Evolutionary conservation across 1,140 invertebrate species (phyloP).

Genomic region (Helicoverpa armigera): DNA sequence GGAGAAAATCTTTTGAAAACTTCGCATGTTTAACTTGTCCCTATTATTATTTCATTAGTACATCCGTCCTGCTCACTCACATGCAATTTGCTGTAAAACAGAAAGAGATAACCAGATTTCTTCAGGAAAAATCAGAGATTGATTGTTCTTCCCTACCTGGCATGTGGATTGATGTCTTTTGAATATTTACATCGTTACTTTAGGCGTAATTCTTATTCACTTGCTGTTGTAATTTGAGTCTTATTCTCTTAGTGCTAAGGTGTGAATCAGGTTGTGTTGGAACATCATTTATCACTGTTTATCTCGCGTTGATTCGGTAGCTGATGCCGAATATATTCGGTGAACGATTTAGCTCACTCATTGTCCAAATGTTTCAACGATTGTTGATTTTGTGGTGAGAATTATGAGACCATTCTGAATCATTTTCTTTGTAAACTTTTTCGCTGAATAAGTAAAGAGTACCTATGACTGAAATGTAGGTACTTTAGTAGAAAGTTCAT

Average conservation of each 20-base stretch:
- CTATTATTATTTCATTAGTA: slow-evolving; percentile 40
- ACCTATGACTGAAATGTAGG: too few relatives aligned
- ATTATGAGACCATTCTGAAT: background rate
- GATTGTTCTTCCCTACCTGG: slow-evolving; percentile 50
- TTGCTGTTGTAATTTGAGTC: background rate
- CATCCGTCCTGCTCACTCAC: slow-evolving; percentile 8
- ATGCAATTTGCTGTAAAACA: background rate
- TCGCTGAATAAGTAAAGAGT: background rate
- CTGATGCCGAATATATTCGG: slow-evolving; percentile 48
- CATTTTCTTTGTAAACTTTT: slow-evolving; percentile 15
- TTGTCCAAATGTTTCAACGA: slow-evolving; percentile 14
- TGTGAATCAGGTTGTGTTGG: slow-evolving; percentile 6
- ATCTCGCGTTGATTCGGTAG: slow-evolving; percentile 38
- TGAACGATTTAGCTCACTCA: slow-evolving; percentile 34
- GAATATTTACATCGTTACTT: slow-evolving; percentile 47
- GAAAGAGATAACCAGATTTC: slow-evolving; percentile 31
- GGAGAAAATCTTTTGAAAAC: slow-evolving; percentile 18
- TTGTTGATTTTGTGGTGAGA: slow-evolving; percentile 17
- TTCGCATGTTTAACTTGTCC: slow-evolving; percentile 11
- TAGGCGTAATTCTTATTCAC: slow-evolving; percentile 38
- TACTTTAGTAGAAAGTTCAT: too few relatives aligned
- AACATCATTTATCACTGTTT: slow-evolving; percentile 45
- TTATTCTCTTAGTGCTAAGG: slow-evolving; percentile 2
- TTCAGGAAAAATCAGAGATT: slow-evolving; percentile 52
- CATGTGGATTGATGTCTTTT: slow-evolving; percentile 52